These are phyloP conservation scores for Ianthella basta DNA, from an alignment of 37 sponge, comb jelly and placozoan genomes.

Conservation along the genomic window DNA sequence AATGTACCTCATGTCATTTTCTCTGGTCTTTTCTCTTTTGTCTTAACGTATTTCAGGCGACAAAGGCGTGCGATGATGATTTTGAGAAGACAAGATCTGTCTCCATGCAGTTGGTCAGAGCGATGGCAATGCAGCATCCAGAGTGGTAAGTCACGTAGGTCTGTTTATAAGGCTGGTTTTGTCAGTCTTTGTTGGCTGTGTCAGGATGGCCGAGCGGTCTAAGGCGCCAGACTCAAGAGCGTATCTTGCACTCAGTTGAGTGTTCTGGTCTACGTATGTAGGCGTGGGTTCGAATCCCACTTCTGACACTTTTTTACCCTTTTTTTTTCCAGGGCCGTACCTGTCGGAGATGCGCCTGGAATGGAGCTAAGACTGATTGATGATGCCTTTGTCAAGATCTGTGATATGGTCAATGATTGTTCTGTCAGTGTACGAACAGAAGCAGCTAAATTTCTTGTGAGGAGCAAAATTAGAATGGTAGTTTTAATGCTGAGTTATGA, in stretches of 20 bases:
- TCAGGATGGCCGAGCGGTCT: conserved; percentile 99
- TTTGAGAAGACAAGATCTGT: neutral
- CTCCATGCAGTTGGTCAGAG: neutral
- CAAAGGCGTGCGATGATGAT: conserved; percentile 24
- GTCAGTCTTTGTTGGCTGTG: conserved; percentile 31
- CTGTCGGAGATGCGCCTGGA: conserved; percentile 37
- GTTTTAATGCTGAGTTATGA: neutral
- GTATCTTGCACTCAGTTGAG: conserved; percentile 72
- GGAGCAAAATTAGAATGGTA: neutral
- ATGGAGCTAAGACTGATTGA: conserved; percentile 61
- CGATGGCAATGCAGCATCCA: neutral
- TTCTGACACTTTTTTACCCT: conserved; percentile 92
- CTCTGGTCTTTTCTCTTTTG: neutral
- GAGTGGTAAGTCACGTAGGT: neutral
- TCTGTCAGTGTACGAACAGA: conserved; percentile 67
- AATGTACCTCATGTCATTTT: no score
- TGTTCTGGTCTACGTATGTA: conserved; percentile 99
- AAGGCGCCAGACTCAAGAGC: conserved; percentile 99
- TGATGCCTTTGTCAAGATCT: conserved; percentile 85
- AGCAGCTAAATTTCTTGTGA: conserved; percentile 67
- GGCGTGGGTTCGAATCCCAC: conserved; percentile 99
- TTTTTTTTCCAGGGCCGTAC: conserved; percentile 42
- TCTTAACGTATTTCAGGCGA: neutral
- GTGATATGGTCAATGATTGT: conserved; percentile 81
- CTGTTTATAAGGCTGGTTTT: conserved; percentile 12